These are phyloP conservation scores for Ochotona princeps DNA, from an alignment of 2,113 vertebrate species.

Conservation along the genomic window DNA sequence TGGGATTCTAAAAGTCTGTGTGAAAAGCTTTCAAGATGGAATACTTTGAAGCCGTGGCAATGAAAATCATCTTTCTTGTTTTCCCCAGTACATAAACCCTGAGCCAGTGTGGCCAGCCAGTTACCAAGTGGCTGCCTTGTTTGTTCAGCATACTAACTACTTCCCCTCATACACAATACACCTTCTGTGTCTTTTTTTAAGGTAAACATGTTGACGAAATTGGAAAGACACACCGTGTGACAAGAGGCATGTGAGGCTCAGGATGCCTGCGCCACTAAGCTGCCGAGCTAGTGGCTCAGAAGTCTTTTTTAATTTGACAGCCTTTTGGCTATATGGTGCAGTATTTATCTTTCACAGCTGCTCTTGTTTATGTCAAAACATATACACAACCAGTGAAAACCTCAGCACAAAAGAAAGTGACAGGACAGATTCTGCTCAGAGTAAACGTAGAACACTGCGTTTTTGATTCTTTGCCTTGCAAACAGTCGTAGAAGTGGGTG, in stretches of 20 bases:
- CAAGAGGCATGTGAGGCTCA: accelerated
- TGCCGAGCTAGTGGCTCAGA: accelerated
- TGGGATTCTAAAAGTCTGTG: background rate
- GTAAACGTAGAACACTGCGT: background rate
- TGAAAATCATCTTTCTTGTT: background rate
- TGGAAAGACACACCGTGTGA: background rate
- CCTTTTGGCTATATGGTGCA: constrained; percentile 47
- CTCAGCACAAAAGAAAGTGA: constrained; percentile 44
- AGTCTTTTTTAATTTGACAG: constrained; percentile 38
- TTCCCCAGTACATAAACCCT: background rate
- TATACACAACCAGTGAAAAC: constrained; percentile 55
- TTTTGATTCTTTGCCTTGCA: background rate
- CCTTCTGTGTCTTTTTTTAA: background rate
- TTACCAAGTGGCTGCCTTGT: accelerated
- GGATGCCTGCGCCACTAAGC: background rate
- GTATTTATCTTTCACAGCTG: constrained; percentile 61
- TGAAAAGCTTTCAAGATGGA: background rate
- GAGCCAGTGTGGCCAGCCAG: background rate
- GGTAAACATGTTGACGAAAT: background rate
- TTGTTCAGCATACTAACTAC: background rate
- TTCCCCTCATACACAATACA: background rate
- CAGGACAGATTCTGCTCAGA: background rate
- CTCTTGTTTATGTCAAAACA: constrained; percentile 65
- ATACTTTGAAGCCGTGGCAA: background rate
- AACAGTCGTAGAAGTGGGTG: background rate